phyloP scores from a whole-genome alignment of 1,140 invertebrate species.

The Onthophagus taurus region DNA sequence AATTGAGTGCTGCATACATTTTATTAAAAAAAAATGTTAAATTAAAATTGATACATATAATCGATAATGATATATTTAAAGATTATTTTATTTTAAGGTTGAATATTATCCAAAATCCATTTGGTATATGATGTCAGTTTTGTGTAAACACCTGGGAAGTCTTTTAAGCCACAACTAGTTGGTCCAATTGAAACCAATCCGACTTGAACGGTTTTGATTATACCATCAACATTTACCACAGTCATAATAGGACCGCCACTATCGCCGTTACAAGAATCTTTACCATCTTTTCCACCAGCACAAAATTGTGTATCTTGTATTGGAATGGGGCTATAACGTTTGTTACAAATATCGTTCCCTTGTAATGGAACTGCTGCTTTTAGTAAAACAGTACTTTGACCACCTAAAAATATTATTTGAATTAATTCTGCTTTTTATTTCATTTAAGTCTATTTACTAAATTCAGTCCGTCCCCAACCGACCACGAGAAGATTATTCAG shows the following conservation, averaged over 20 bases:
- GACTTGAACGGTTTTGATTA: conserved; percentile 1
- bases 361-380: conserved; percentile 15
- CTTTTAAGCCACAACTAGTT: conserved; percentile 18
- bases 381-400: conserved; percentile 17
- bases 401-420: conserved; percentile 20
- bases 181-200: conserved; percentile 13
- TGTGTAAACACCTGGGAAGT: conserved; percentile 13
- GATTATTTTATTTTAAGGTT: conserved; percentile 11
- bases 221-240: neutral
- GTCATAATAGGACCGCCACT: conserved; percentile 14
- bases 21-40: neutral
- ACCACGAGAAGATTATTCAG: neutral
- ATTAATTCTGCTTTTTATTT: too few relatives aligned
- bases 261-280: conserved; percentile 15
- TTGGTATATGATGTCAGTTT: conserved; percentile 13
- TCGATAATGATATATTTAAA: conserved; percentile 9
- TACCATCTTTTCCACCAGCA: conserved; percentile 14
- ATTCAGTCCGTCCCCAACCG: neutral
- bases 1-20: neutral
- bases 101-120: conserved; percentile 17
- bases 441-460: conserved; percentile 1
- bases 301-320: conserved; percentile 17
- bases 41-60: neutral
- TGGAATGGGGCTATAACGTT: conserved; percentile 1
- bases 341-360: neutral